Conservation (phyloP, 2,888 invertebrate species). For the Nephrotoma guestfalica region DNA sequence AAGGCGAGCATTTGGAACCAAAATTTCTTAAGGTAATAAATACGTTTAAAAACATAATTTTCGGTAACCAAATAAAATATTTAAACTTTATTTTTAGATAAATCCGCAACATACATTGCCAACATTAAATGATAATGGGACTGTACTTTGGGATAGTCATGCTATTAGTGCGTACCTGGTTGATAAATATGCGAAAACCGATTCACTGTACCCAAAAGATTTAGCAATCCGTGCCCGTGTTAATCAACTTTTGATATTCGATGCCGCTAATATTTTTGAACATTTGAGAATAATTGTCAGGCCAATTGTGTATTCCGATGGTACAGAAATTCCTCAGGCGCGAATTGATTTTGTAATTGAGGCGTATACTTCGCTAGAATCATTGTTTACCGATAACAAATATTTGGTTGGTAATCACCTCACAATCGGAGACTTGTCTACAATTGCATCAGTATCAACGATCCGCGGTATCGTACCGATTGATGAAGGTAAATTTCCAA, state of each 20-base stretch:
- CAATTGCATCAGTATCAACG: neutral
- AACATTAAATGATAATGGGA: conserved; percentile 28
- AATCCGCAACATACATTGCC: conserved; percentile 41
- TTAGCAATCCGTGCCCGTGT: conserved; percentile 34
- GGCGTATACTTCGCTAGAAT: conserved; percentile 21
- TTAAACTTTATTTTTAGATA: conserved; percentile 24
- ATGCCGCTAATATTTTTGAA: conserved; percentile 33
- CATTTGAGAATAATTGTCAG: conserved; percentile 23
- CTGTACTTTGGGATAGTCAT: conserved; percentile 31
- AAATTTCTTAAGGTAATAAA: neutral
- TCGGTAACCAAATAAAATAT: too few species aligned
- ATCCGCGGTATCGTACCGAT: neutral
- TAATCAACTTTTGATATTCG: conserved; percentile 37
- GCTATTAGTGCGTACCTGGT: conserved; percentile 38
- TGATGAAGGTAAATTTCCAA: conserved; percentile 14
- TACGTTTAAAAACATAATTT: too few species aligned
- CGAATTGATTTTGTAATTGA: conserved; percentile 23
- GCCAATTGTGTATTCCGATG: neutral
- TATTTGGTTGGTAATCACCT: conserved; percentile 19
- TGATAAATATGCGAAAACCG: conserved; percentile 37
- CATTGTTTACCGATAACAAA: conserved; percentile 18
- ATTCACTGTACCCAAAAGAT: conserved; percentile 41
- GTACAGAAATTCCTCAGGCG: conserved; percentile 12
- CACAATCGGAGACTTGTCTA: neutral
- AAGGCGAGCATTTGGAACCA: neutral